Evolutionary conservation across 2,888 invertebrate genomes (phyloP), one percentile per base, ranked within the genome.

Genomic region (Fragum fragum): DNA sequence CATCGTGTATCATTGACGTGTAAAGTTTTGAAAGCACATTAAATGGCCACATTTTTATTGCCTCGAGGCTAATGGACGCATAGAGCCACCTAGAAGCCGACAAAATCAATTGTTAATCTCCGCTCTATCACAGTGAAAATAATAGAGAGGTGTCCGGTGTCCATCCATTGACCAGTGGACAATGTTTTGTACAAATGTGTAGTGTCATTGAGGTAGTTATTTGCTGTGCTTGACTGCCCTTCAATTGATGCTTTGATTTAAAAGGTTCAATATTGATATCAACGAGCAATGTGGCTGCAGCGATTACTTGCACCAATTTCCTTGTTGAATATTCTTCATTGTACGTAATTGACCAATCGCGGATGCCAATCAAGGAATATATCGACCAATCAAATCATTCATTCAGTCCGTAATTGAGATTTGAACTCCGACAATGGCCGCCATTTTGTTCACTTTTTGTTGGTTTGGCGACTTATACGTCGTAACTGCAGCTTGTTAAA

Each of bases 21-120:
- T 66, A 66, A 66, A 66, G 42, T 39, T 66, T 66, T 66, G 66
- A 66, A 66, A 66, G 42, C 66, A 14, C 66, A 66, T 66, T 61
- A 61, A 75, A 78, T 79, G 79, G 79, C 78, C 82, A 82, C 76
- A 76, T 69, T 66, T 82, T 79, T 75, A 79, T 76, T 72, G 82
- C 82, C 76, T 53, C 26, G 18, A 29, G 78, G 82, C 73, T 73
- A 76, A 79, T 77, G 70, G 70, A 63, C 70, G 80, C 68, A 76
- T 73, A 81, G 42, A 69, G 76, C 52, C 72, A 75, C 75, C 79
- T 61, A 69, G 74, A 72, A 78, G 73, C 61, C 75, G 73, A 53
- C 69, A 73, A 83, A 83, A 83, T 83, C 83, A 79, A 83, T 83
- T 83, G 83, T 79, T 83, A 83, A 76, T 83, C 73, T 83, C 55